Percentiles rank a stretch among this genome's conserved stretches.
Evolutionary conservation across 2,113 vertebrate genomes (phyloP).

Genomic region (Saimiri boliviensis): DNA sequence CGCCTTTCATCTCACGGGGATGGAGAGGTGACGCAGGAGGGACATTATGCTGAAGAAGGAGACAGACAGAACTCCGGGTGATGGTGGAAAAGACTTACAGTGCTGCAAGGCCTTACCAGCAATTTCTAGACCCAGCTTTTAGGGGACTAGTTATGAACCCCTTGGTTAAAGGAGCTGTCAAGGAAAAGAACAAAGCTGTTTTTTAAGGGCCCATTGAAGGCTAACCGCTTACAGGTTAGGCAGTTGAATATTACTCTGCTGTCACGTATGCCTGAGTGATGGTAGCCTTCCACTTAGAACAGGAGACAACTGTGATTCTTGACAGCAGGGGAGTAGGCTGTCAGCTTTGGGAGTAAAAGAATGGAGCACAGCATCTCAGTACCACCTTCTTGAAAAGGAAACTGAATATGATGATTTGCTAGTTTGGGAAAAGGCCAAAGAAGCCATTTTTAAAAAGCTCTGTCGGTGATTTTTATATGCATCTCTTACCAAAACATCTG

Average conservation of each 20-base stretch:
- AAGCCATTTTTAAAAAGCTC: background rate
- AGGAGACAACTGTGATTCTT: background rate
- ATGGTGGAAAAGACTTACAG: background rate
- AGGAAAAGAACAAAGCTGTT: background rate
- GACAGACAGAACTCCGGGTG: background rate
- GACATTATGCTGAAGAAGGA: background rate
- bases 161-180: background rate
- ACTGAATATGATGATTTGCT: background rate
- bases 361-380: background rate
- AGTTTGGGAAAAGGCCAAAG: background rate
- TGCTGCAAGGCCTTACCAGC: background rate
- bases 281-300: background rate
- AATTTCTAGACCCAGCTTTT: background rate
- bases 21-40: background rate
- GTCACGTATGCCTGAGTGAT: no score
- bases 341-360: background rate
- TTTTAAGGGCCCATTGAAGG: background rate
- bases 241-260: background rate
- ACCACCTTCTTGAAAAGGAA: background rate
- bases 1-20: background rate
- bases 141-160: background rate
- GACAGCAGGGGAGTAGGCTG: background rate
- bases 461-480: background rate
- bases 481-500: background rate
- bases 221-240: background rate